Percentiles rank a stretch among this genome's conserved stretches.
Evolutionary conservation across 2,113 vertebrate species (phyloP).

Genomic region (Salvator merianae): DNA sequence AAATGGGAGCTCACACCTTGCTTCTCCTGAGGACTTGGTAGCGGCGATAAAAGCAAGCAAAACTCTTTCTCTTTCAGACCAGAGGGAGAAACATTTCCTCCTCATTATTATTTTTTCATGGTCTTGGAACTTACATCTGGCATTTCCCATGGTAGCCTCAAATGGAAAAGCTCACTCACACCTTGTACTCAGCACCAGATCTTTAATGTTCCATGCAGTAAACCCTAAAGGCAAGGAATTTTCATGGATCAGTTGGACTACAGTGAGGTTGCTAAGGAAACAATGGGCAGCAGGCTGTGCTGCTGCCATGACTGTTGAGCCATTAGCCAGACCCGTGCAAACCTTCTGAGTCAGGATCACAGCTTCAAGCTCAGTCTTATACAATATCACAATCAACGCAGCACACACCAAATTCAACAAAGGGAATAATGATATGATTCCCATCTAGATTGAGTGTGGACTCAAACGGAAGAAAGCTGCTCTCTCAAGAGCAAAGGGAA

Average conservation of each 20-base stretch:
- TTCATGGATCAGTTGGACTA: background rate
- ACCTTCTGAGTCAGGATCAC: background rate
- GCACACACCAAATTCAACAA: background rate
- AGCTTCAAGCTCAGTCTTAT: background rate
- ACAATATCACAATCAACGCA: background rate
- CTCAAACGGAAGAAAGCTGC: no score
- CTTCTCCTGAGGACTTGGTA: background rate
- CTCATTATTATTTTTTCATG: slow-evolving; percentile 6
- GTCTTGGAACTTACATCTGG: background rate
- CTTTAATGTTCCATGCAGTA: slow-evolving; percentile 11
- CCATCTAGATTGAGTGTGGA: no score
- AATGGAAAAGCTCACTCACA: slow-evolving; percentile 24
- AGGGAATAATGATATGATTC: background rate
- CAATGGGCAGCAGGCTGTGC: background rate
- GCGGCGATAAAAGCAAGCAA: background rate
- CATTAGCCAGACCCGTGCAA: background rate
- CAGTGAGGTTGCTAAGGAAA: background rate
- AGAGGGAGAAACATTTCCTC: slow-evolving; percentile 6
- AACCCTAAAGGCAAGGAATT: slow-evolving; percentile 4
- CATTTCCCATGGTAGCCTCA: background rate
- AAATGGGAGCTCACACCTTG: background rate
- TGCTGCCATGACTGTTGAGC: background rate
- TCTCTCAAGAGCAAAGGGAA: no score
- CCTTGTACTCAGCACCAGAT: background rate
- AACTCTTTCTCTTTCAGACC: background rate